Evolutionary conservation across 2,113 vertebrate genomes (phyloP), one percentile per base, ranked within the genome.

Genomic region (Sceloporus undulatus): DNA sequence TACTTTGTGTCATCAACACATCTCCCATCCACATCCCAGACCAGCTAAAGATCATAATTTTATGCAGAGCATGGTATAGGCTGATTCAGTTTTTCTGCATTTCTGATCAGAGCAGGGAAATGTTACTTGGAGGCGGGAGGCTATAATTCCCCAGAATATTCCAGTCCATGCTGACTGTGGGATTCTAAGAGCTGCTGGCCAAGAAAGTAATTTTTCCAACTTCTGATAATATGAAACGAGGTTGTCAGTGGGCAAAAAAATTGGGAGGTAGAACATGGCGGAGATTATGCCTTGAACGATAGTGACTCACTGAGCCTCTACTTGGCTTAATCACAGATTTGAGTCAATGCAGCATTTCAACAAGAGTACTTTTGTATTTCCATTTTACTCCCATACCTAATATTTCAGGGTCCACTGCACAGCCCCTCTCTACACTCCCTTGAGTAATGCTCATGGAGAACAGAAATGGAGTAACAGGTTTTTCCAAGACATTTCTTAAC

Each of bases 361-460:
- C 75, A 71, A 59, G 42, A 79, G 19, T 8, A 10, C n/a, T 74
- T 59, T 74, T 87, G 23, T 56, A 29, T 54, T 66, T 79, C 82
- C 54, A 4, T 62, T 88, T 79, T 66, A 9, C 38, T 48, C 9
- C 10, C 4, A 27, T 87, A 42, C 62, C 88, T 13, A 73, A 73
- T 85, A 80, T 82, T 91, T 80, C 79, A 66, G 27, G 79, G 34
- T 75, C 74, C 11, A 2, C 29, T 38, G 2, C 59, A 86, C 38
- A 16, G 1, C n/a, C 16, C 34, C 18, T 75, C 21, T 29, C 4
- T 25, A 48, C 48, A 5, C 29, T 13, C 78, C 29, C 73, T 14
- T 10, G 48, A 77, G 81, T 66, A 65, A 25, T 0, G 9, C 73
- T 70, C 21, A 2, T 18, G 75, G 5, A 0, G 52, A 16, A 6